Base-by-base conservation (phyloP, 92 coral and sea anemone species). In the Hydrozoanthus gracilis region DNA sequence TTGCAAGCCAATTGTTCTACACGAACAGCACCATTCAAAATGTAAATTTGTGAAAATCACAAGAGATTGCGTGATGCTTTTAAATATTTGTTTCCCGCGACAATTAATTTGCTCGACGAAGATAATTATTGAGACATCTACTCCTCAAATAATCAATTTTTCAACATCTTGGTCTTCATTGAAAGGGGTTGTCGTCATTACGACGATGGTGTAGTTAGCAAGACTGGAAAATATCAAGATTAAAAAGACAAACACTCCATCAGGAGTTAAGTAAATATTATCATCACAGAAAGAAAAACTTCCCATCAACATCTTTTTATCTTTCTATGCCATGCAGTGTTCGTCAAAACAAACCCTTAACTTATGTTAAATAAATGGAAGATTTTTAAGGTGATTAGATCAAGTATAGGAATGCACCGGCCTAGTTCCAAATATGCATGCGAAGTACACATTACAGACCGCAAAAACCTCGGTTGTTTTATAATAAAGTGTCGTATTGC, bases 31-130 rank as follows among this genome's bases (percentile, higher is more conserved):
- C n/a, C 10, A 15, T 8, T 20, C 5, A 27, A 47, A 14, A 12
- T 77, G 50, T 39, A 12, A 44, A 5, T 18, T 61, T 14, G 61
- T 60, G 71, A 16, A 13, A 7, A 3, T 11, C 8, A 14, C 48
- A 74, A 17, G 79, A 50, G 51, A 51, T 79, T 62, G 84, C 84
- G 84, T 79, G 84, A 79, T 79, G 12, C 56, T 77, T 77, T 52
- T 58, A 58, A 11, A 58, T 11, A 11, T 58, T 58, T 16, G 44
- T 66, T 66, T 66, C 44, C 9, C 5, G 3, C 17, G 27, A 18
- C 71, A 18, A 66, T 66, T 16, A 66, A 17, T 3, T 64, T 64
- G 17, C 71, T 66, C 8, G 6, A 44, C 71, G 39, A n/a, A 66
- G 71, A 66, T 9, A 66, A 10, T 4, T n/a, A 20, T 17, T 66